Evolutionary conservation across 2,797 vertebrate species (phyloP), one percentile per base, ranked within the genome.

Genomic region (Sarcophilus harrisii): DNA sequence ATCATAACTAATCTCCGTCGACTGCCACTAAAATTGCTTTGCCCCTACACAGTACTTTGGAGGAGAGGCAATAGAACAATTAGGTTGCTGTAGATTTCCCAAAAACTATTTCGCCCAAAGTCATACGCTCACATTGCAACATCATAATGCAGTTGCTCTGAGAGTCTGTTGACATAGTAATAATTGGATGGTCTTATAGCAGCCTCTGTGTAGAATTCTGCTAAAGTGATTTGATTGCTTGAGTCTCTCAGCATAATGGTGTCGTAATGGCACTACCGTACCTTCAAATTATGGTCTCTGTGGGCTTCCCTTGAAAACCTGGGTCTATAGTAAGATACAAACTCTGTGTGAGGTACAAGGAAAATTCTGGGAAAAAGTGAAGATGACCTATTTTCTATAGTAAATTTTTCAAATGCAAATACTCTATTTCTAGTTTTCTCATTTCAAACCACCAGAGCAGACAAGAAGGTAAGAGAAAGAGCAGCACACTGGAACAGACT

Each of bases 101-200:
- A 3, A 14, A 97, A 98, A 94, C 59, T 95, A 96, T 96, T 97
- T 97, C 97, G 95, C 92, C 94, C 92, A 95, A 93, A 97, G 96
- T 97, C 52, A 3, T 97, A 95, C 98, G 96, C 96, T 98, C 93
- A 96, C 92, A 97, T 97, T 92, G 96, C 90, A 93, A 98, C 95
- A 98, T 93, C 93, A 97, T 97, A 95, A 96, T 95, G 89, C 92
- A 96, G 60, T 96, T 97, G 60, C 93, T 97, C 62, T 62, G 87
- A 96, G 96, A 96, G 97, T 94, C 95, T 98, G 97, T 95, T 98
- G 97, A 96, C 96, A 96, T 94, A 73, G 55, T 91, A 96, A 81
- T 92, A 96, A 57, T 87, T 58, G 38, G 97, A 97, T 93, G 90
- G 73, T 93, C 96, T 81, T 30, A 93, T 18, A 95, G 0, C 54